Evolutionary conservation across 1,140 invertebrate species (phyloP).

Genomic region (Drosophila micromelanica): DNA sequence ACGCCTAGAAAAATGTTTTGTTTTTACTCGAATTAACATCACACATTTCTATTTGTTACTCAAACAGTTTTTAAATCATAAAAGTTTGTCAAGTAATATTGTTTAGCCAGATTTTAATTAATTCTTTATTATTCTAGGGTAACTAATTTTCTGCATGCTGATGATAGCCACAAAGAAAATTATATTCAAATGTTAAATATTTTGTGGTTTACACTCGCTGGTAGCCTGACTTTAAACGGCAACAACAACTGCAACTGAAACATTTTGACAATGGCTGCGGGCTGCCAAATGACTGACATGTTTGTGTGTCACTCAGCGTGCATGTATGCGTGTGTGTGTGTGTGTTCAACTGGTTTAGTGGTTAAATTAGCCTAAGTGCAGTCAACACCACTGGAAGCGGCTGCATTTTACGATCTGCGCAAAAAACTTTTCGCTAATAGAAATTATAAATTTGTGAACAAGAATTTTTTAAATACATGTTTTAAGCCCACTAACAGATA

Average conservation of each 20-base stretch:
- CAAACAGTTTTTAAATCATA: too few species aligned
- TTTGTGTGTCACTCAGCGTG: constrained; percentile 33
- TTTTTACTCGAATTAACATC: too few species aligned
- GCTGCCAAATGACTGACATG: constrained; percentile 70
- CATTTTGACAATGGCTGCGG: constrained; percentile 64
- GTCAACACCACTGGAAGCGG: constrained; percentile 52
- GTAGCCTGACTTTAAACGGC: constrained; percentile 60
- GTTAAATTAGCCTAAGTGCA: constrained; percentile 81
- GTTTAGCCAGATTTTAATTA: too few species aligned
- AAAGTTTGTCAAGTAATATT: too few species aligned
- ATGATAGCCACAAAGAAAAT: constrained; percentile 49
- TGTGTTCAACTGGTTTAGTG: constrained; percentile 53
- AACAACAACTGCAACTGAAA: constrained; percentile 49
- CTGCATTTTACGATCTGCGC: constrained; percentile 56
- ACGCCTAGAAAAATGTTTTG: neutral
- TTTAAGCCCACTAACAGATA: neutral
- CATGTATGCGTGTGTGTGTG: constrained; percentile 32
- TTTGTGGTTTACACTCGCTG: constrained; percentile 62
- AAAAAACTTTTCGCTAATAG: constrained; percentile 59
- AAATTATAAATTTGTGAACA: constrained; percentile 58
- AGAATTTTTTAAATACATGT: neutral
- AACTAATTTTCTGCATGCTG: neutral
- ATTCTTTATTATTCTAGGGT: neutral
- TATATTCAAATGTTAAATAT: constrained; percentile 66
- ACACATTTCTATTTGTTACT: too few species aligned